phyloP scores from a whole-genome alignment of 2,113 vertebrate genomes.

The Pan paniscus region DNA sequence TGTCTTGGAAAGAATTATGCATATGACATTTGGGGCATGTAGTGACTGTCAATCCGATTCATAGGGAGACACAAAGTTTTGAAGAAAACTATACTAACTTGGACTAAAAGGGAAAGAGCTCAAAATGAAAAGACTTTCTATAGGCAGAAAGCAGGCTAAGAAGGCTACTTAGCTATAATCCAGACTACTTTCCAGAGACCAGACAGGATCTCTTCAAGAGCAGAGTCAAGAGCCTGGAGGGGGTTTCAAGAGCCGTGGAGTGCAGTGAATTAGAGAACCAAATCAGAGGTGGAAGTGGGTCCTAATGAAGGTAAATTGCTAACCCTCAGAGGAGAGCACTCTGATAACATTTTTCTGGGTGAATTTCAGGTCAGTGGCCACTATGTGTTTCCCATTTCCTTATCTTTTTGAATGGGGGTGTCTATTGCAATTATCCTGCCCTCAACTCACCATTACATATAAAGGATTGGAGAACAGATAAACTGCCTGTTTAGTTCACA shows the following conservation, averaged over 20 bases:
- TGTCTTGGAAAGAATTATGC: neutral
- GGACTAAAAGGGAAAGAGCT: neutral
- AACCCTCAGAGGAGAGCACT: neutral
- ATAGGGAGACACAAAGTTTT: neutral
- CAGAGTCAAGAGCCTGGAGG: neutral
- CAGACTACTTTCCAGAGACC: neutral
- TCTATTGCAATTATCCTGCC: neutral
- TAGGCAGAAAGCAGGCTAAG: neutral
- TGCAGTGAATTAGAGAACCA: neutral
- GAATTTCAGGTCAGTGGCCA: neutral
- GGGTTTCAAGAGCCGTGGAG: neutral
- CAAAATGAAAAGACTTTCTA: conserved; percentile 1
- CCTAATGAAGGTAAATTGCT: neutral
- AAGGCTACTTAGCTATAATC: neutral
- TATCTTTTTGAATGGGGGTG: neutral
- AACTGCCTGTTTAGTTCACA: neutral
- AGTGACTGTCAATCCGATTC: neutral
- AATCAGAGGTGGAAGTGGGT: neutral
- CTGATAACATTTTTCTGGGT: neutral
- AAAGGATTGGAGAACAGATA: neutral
- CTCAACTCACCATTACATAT: neutral
- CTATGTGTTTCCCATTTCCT: neutral
- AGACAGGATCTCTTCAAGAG: neutral
- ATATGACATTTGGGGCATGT: neutral
- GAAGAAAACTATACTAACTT: conserved; percentile 7